Base-by-base conservation (phyloP, 2,797 vertebrate genomes). In the Denticeps clupeoides region DNA sequence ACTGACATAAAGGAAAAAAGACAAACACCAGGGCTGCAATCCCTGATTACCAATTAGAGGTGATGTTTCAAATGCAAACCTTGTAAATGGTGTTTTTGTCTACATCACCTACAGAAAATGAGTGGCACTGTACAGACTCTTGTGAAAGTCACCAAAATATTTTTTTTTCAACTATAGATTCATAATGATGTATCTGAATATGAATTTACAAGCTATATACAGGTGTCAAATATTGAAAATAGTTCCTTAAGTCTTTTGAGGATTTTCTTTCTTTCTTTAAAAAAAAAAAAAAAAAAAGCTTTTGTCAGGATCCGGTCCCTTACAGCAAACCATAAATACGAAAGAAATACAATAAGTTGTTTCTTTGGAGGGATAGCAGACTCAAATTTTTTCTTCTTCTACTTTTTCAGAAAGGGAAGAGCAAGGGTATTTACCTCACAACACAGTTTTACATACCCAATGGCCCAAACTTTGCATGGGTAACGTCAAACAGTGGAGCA, bases 91-190 rank as follows among this genome's bases (percentile, higher is more conserved):
- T 80, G 79, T 77, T 71, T 63, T 78, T 82, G 82, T 78, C 76
- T 78, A 81, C 75, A 79, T 78, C 58, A 76, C 80, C 74, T 78
- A 84, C 71, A 81, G 73, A 67, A 67, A 80, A 66, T 67, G 65
- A 73, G 78, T 75, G 80, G 74, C 72, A 80, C 73, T 86, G 76
- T 82, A 83, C 75, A 84, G 75, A 80, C 71, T 77, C 64, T 73
- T 75, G 80, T 86, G 83, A 83, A 82, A 80, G 81, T 75, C 77
- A 83, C 78, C 83, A 84, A 84, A 84, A 84, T 83, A 86, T 80
- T 69, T 56, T 71, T 80, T 82, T 79, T 73, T 75, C 77, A 70
- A 69, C 77, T 70, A 74, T 79, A 79, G 79, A 76, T 60, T 79
- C 74, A 79, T 75, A 76, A 77, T 75, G 71, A 81, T 71, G 75